phyloP scores from a whole-genome alignment of 2,888 invertebrate genomes.

The Lacanobia wlatinum region DNA sequence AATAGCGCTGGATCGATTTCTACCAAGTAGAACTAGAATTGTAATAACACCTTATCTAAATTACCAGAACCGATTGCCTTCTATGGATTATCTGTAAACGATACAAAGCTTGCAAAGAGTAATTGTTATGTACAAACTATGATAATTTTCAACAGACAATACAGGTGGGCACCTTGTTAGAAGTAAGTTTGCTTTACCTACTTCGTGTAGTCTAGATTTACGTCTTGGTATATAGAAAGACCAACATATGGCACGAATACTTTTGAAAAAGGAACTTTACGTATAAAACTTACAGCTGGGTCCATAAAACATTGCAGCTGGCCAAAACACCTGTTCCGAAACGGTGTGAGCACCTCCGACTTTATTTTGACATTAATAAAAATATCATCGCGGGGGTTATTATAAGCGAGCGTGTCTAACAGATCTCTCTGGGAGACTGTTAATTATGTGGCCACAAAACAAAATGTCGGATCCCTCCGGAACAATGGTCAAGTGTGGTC shows the following conservation, averaged over 20 bases:
- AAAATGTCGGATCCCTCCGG: slow-evolving; percentile 83
- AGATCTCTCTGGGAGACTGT: slow-evolving; percentile 89
- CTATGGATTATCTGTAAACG: slow-evolving; percentile 48
- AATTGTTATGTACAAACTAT: slow-evolving; percentile 47
- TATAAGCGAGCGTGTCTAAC: slow-evolving; percentile 90
- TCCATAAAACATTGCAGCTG: slow-evolving; percentile 28
- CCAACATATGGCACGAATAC: background rate
- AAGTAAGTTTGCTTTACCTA: slow-evolving; percentile 15
- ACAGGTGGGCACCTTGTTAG: slow-evolving; percentile 5
- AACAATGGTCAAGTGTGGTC: slow-evolving; percentile 88
- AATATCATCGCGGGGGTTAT: slow-evolving; percentile 90
- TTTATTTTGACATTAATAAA: slow-evolving; percentile 91
- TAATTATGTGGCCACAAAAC: slow-evolving; percentile 89
- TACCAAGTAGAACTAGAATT: background rate
- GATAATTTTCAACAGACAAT: slow-evolving; percentile 45
- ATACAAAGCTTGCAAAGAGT: slow-evolving; percentile 45
- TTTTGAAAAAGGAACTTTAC: slow-evolving; percentile 11
- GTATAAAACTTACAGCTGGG: slow-evolving; percentile 18
- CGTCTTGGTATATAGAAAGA: background rate
- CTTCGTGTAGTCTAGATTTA: background rate
- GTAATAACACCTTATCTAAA: slow-evolving; percentile 32
- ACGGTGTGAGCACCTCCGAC: slow-evolving; percentile 80
- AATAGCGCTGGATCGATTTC: background rate
- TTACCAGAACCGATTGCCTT: slow-evolving; percentile 38
- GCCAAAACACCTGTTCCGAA: slow-evolving; percentile 60